Percentiles rank a stretch among this genome's conserved stretches.
These are phyloP conservation scores for Stenolophus ochropezus DNA, from an alignment of 2,888 invertebrate species.

Conservation along the genomic window DNA sequence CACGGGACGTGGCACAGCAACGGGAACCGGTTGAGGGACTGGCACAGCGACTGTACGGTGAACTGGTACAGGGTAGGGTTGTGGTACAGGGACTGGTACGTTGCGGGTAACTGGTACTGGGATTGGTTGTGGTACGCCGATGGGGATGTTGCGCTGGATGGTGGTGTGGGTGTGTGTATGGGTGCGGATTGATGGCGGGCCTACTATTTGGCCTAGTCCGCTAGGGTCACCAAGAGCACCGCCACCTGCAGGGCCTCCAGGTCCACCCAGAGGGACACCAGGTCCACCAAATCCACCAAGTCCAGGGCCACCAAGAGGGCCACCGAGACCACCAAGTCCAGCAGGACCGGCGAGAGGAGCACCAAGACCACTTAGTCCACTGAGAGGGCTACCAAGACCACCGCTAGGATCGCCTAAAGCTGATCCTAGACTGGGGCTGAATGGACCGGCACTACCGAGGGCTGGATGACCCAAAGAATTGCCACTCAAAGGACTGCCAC, in stretches of 20 bases:
- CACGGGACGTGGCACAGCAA: not conserved
- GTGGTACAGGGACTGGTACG: constrained; percentile 34
- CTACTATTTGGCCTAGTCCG: not conserved
- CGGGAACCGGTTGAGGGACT: constrained; percentile 20
- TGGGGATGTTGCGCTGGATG: constrained; percentile 33
- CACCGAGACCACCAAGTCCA: not conserved
- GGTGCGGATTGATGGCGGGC: not conserved
- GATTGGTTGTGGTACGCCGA: constrained; percentile 24
- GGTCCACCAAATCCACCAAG: not conserved
- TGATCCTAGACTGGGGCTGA: not conserved
- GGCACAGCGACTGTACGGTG: constrained; percentile 1
- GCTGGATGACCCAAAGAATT: too few relatives aligned
- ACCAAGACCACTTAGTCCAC: not conserved
- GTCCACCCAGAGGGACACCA: not conserved
- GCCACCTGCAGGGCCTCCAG: not conserved
- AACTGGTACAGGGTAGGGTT: constrained; percentile 33
- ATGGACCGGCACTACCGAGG: not conserved
- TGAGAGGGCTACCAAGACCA: not conserved
- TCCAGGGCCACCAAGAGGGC: not conserved
- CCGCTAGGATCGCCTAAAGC: not conserved
- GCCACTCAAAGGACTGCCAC: too few relatives aligned
- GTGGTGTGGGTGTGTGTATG: constrained; percentile 41
- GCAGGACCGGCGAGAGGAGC: not conserved
- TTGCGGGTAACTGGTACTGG: constrained; percentile 21
- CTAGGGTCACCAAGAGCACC: not conserved